These are phyloP conservation scores for Euclidia mi DNA, from an alignment of 2,888 invertebrate species.

Conservation along the genomic window DNA sequence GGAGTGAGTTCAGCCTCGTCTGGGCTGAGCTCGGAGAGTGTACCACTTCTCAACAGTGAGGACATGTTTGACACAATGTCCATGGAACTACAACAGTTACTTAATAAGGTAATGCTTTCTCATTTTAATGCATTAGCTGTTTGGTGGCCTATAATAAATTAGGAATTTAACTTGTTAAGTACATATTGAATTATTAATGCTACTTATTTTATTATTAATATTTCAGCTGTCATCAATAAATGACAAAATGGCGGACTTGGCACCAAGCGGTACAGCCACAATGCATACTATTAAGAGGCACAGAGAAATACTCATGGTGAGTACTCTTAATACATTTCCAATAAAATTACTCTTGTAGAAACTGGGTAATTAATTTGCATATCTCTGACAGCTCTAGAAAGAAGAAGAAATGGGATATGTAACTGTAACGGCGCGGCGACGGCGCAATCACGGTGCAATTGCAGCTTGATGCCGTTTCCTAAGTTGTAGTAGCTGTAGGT, in stretches of 20 bases:
- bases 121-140: no score
- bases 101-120: conserved; percentile 91
- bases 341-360: no score
- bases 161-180: no score
- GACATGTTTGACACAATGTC: conserved; percentile 98
- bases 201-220: neutral
- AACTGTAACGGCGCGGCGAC: no score
- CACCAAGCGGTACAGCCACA: conserved; percentile 95
- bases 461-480: no score
- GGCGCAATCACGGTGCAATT: no score
- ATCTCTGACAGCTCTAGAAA: no score
- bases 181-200: neutral
- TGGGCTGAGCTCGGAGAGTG: conserved; percentile 92
- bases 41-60: conserved; percentile 96
- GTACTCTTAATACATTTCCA: no score
- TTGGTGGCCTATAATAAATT: no score
- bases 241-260: conserved; percentile 96
- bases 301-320: conserved; percentile 96
- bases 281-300: conserved; percentile 98
- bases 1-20: conserved; percentile 92
- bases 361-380: no score
- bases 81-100: conserved; percentile 96
- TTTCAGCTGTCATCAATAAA: conserved; percentile 93
- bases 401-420: no score
- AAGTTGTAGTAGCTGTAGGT: no score